Conservation (phyloP, 2,797 vertebrate species). For the Alosa sapidissima region DNA sequence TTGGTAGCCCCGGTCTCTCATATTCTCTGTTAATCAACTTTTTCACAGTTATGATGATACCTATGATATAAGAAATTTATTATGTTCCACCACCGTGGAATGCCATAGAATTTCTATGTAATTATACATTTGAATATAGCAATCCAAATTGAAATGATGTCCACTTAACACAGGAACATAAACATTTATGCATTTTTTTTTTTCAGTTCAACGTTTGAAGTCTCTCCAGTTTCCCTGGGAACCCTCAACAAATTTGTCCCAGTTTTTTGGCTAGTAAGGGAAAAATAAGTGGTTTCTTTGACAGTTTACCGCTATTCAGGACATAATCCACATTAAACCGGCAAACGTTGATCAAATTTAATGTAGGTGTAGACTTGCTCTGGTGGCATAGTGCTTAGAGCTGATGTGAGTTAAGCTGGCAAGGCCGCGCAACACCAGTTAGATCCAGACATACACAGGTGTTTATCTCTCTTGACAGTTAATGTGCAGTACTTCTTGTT, state of each 20-base stretch:
- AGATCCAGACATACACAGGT: constrained; percentile 22
- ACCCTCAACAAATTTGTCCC: neutral
- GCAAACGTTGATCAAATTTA: constrained; percentile 20
- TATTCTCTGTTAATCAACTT: constrained; percentile 22
- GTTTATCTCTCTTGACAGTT: constrained; percentile 6
- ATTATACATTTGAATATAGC: neutral
- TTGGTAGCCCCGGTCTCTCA: constrained; percentile 60
- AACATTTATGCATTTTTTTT: neutral
- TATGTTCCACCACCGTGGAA: neutral
- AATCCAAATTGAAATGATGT: neutral
- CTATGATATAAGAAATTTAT: constrained; percentile 25
- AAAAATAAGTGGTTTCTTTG: constrained; percentile 27
- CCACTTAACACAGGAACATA: neutral
- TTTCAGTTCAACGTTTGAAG: neutral
- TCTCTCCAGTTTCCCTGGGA: neutral
- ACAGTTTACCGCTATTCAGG: constrained; percentile 23
- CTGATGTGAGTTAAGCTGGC: neutral
- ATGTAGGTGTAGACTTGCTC: constrained; percentile 1
- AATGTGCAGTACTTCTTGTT: constrained; percentile 48
- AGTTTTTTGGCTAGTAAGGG: constrained; percentile 20
- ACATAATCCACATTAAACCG: constrained; percentile 23
- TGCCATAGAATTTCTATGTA: neutral
- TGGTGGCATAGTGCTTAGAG: neutral
- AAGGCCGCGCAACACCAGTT: neutral
- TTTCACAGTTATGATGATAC: constrained; percentile 40